Percentiles rank a stretch among this genome's conserved stretches.
phyloP scores from a whole-genome alignment of 2,888 invertebrate genomes.

The Rotaria sp. region DNA sequence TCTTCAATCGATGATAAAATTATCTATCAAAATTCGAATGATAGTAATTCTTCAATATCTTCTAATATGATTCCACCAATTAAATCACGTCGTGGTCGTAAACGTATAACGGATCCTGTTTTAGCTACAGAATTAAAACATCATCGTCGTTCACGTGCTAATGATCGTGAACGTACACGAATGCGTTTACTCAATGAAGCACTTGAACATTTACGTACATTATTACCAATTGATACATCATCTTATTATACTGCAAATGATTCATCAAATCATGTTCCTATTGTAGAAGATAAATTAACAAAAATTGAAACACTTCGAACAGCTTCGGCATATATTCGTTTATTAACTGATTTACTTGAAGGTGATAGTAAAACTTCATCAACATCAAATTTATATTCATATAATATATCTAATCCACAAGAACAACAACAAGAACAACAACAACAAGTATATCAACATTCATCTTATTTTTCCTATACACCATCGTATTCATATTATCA shows the following conservation, averaged over 20 bases:
- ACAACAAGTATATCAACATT: neutral
- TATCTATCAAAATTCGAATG: neutral
- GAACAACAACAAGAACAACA: neutral
- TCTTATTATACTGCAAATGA: neutral
- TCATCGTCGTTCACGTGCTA: neutral
- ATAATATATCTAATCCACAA: neutral
- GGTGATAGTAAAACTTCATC: neutral
- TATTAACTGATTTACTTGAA: neutral
- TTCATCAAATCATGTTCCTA: neutral
- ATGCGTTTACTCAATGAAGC: constrained; percentile 2
- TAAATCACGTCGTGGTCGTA: constrained; percentile 23
- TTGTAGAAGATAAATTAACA: neutral
- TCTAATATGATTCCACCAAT: neutral
- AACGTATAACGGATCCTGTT: neutral
- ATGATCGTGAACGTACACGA: neutral
- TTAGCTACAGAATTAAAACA: neutral
- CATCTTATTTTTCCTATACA: neutral
- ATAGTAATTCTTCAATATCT: neutral
- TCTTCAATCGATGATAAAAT: neutral
- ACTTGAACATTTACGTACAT: constrained; percentile 1
- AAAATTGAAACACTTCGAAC: constrained; percentile 23
- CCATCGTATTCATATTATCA: neutral
- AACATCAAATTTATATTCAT: neutral
- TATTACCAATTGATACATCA: neutral
- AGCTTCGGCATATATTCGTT: neutral